A percentile compares a stretch with the other conserved stretches of the same genome.
These are phyloP conservation scores for Herminia tarsipennalis DNA, from an alignment of 2,888 invertebrate species.

Conservation along the genomic window DNA sequence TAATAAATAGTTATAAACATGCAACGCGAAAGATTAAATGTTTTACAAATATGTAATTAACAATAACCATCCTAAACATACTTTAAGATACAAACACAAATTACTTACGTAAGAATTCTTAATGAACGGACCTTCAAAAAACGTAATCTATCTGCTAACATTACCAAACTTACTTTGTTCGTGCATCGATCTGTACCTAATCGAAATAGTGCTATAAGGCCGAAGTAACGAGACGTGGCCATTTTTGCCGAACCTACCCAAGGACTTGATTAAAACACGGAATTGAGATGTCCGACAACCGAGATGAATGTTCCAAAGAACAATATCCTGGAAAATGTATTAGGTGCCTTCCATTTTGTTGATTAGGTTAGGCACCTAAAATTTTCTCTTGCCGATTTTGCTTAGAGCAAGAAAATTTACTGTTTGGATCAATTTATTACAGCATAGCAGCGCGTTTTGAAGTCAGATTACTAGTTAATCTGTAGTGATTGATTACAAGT, in stretches of 20 bases:
- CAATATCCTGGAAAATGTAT: conserved; percentile 29
- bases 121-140: background rate
- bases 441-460: background rate
- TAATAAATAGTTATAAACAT: too few relatives aligned
- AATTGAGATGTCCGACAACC: conserved; percentile 42
- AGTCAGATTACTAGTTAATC: background rate
- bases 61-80: too few relatives aligned
- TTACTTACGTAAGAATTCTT: too few relatives aligned
- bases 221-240: conserved; percentile 47
- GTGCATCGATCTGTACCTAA: conserved; percentile 25
- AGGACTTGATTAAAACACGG: conserved; percentile 56
- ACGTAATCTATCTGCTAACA: background rate
- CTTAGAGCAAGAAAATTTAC: background rate
- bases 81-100: too few relatives aligned
- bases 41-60: too few relatives aligned
- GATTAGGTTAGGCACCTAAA: conserved; percentile 22
- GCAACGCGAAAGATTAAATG: too few relatives aligned
- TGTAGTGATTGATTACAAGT: conserved; percentile 1
- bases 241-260: conserved; percentile 45
- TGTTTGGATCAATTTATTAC: background rate
- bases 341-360: conserved; percentile 23
- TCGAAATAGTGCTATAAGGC: conserved; percentile 42
- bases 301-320: conserved; percentile 29
- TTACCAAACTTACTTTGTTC: background rate
- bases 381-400: conserved; percentile 4